Conservation (phyloP, 2,113 vertebrate genomes). For the Callipepla californica region DNA sequence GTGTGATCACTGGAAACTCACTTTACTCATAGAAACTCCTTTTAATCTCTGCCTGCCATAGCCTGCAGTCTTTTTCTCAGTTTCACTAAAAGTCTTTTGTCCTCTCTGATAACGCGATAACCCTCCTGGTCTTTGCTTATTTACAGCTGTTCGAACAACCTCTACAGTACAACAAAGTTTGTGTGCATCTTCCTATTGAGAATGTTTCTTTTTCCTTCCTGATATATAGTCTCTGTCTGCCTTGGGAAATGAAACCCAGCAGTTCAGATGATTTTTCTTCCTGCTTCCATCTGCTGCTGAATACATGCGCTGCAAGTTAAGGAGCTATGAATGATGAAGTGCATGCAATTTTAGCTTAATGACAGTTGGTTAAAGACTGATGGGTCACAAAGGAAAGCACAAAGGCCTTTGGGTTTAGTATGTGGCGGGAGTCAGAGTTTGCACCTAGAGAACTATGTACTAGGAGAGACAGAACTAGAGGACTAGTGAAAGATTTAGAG, state of each 20-base stretch:
- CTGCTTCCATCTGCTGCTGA: constrained; percentile 40
- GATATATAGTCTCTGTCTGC: neutral
- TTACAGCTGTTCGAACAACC: neutral
- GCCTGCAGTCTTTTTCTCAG: neutral
- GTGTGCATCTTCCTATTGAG: neutral
- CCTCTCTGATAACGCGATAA: neutral
- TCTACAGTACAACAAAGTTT: neutral
- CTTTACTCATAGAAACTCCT: neutral
- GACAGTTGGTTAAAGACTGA: constrained; percentile 10
- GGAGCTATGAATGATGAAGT: constrained; percentile 36
- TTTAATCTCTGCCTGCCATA: neutral
- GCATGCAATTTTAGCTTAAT: constrained; percentile 22
- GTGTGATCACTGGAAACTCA: neutral
- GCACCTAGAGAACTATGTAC: neutral
- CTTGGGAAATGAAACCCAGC: constrained; percentile 33
- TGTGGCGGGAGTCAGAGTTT: neutral
- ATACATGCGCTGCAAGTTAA: constrained; percentile 39
- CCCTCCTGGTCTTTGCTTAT: neutral
- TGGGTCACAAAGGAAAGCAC: neutral
- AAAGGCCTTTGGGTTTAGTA: neutral
- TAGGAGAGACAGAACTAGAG: neutral
- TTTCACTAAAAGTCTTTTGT: neutral
- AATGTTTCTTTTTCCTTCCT: neutral
- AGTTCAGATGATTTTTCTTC: constrained; percentile 43
- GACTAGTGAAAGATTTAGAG: neutral